phyloP scores from a whole-genome alignment of 2,113 vertebrate genomes.

The Mohoua ochrocephala region DNA sequence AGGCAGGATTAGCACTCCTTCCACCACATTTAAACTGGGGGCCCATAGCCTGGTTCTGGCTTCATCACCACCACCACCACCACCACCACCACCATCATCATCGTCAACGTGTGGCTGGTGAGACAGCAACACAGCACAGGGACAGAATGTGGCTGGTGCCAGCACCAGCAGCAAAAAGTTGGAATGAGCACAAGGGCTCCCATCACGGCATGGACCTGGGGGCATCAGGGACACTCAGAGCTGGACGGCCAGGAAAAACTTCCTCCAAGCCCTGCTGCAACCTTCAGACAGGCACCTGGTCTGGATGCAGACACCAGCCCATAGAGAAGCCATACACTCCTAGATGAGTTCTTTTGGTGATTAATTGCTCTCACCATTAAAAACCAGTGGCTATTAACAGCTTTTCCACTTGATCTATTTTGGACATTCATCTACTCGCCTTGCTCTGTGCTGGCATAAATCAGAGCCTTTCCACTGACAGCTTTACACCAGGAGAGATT shows the following conservation, averaged over 20 bases:
- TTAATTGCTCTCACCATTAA: not conserved
- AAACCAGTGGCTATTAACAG: not conserved
- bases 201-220: rapidly evolving
- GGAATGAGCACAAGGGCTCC: not conserved
- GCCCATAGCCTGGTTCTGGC: not conserved
- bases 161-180: not conserved
- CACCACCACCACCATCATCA: not conserved
- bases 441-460: not conserved
- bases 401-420: constrained; percentile 2
- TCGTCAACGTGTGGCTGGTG: not conserved
- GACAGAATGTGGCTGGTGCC: rapidly evolving
- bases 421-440: not conserved
- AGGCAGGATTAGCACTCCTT: not conserved
- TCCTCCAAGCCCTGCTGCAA: not conserved
- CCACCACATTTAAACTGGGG: rapidly evolving
- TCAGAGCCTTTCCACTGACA: constrained; percentile 4
- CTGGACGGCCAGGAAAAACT: not conserved
- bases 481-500: not conserved
- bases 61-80: not conserved
- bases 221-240: not conserved
- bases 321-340: rapidly evolving
- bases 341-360: not conserved
- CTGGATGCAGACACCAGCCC: not conserved
- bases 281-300: not conserved
- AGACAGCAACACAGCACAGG: rapidly evolving